Base-by-base conservation (phyloP, 2,797 vertebrate genomes). In the Graptemys geographica region DNA sequence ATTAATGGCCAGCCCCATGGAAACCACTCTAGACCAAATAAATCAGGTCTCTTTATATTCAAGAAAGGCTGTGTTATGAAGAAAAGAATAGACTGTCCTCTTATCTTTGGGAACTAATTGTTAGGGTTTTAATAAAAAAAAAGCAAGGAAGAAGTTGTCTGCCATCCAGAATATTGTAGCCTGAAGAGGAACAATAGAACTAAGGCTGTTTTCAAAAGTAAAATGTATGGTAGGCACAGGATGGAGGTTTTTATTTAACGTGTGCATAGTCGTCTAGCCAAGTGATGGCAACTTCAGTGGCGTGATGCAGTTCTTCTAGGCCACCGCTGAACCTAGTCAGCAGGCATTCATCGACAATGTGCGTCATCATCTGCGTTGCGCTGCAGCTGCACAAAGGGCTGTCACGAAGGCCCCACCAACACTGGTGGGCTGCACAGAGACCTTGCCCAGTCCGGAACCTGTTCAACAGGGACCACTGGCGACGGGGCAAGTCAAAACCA, bases 81-180 rank as follows among this genome's bases (percentile, higher is more conserved):
- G 55, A 90, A 87, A 81, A 79, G 44, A 76, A 89, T 31, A 1
- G 11, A 33, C 28, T 13, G 8, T 27, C 2, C 8, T 84, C 57
- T 78, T 78, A 83, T 25, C 78, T 62, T 53, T 52, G 69, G 52
- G 49, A 96, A 95, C 86, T 69, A 90, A 85, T 81, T 81, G 79
- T 89, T 25, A 89, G 49, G 25, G 74, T 25, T 89, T 96, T 52
- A 44, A n/a, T 81, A 92, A 93, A 84, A 83, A 83, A 78, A 82
- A 25, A 72, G 74, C 21, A 74, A 83, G 21, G 37, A 90, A 49
- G n/a, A 80, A 21, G 27, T 69, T 49, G 52, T 91, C 93, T 96
- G 78, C 83, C 55, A 90, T 41, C 55, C 21, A 86, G 72, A 37
- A 16, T 92, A 41, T 21, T 55, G 33, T 31, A 94, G 57, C 83